phyloP scores from a whole-genome alignment of 2,888 invertebrate genomes.

The Thysanoteuthis rhombus region DNA sequence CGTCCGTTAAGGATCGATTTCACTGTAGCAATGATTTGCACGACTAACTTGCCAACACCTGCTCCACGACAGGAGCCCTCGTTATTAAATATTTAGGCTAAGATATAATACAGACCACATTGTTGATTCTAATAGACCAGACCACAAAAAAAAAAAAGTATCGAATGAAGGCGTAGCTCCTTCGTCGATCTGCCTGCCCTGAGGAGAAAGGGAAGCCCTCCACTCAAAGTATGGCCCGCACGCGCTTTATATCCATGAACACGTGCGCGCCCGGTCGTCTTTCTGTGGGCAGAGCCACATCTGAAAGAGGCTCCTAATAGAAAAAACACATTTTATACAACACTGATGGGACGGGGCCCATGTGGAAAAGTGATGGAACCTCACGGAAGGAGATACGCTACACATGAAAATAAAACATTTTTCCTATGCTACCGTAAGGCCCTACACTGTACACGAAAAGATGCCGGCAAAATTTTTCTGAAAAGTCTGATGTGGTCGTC shows the following conservation, averaged over 20 bases:
- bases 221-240: not conserved
- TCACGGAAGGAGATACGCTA: slow-evolving; percentile 16
- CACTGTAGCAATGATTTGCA: not conserved
- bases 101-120: not conserved
- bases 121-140: not conserved
- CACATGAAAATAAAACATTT: not conserved
- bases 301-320: not conserved
- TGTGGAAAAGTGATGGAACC: not conserved
- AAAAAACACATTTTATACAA: slow-evolving; percentile 1
- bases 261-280: not conserved
- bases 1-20: not conserved
- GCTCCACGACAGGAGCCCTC: not conserved
- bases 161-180: not conserved
- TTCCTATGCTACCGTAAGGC: not conserved
- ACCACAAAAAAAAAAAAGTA: not conserved
- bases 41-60: not conserved
- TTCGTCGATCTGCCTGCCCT: not conserved
- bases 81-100: slow-evolving; percentile 12
- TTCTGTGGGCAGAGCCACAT: not conserved
- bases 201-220: not conserved
- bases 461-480: not conserved
- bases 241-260: not conserved
- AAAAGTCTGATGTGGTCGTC: not conserved
- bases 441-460: not conserved
- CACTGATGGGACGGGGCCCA: not conserved